These are phyloP conservation scores for Prionace glauca DNA, from an alignment of 2,797 vertebrate genomes.

Conservation along the genomic window DNA sequence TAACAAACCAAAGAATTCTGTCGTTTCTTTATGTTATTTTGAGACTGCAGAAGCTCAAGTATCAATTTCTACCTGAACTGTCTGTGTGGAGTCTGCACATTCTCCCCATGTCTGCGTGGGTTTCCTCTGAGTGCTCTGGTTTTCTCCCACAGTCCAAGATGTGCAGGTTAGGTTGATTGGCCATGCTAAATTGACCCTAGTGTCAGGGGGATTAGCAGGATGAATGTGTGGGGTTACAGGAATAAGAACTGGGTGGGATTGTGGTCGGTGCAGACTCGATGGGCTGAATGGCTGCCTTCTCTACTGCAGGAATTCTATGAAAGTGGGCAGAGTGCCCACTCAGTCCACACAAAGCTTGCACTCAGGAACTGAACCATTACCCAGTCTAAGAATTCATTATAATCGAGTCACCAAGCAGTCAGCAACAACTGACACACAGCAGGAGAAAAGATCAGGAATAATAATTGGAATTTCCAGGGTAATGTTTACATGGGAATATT, in stretches of 20 bases:
- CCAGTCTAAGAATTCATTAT: background rate
- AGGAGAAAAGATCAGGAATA: background rate
- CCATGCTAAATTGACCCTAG: too few species aligned
- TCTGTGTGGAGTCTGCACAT: too few species aligned
- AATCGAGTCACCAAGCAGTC: background rate
- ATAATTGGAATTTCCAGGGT: background rate
- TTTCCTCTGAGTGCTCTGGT: too few species aligned
- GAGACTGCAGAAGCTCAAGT: background rate
- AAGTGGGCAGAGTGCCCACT: background rate
- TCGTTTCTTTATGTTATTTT: background rate
- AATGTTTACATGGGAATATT: background rate
- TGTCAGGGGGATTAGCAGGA: too few species aligned
- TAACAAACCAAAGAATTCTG: background rate
- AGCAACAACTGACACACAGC: background rate
- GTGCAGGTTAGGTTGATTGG: too few species aligned
- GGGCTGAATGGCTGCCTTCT: too few species aligned
- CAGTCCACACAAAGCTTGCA: background rate
- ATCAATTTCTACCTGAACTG: background rate
- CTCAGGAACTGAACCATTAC: background rate
- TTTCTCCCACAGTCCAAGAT: too few species aligned
- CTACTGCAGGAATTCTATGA: background rate
- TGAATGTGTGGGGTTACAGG: too few species aligned
- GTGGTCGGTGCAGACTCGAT: too few species aligned
- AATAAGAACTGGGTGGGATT: too few species aligned
- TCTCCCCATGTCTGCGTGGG: too few species aligned